Base-by-base conservation (phyloP, 2,888 invertebrate species). In the Lepidonotus clava region DNA sequence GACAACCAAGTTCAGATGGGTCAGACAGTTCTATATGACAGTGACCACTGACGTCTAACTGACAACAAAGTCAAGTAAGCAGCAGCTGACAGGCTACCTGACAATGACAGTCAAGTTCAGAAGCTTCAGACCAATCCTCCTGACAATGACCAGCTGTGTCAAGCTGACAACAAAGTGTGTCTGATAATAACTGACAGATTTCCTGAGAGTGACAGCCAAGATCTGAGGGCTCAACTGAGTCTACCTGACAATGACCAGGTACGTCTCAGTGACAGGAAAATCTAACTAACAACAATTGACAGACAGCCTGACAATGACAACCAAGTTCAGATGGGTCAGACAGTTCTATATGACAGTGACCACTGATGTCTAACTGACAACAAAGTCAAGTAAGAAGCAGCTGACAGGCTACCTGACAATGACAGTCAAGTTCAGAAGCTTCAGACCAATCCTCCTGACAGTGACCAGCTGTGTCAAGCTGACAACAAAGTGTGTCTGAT, bases 31-130 rank as follows among this genome's bases (percentile, higher is more conserved):
- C 46, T 18, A 46, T 18, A 46, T 66, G 66, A 66, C 66, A 66
- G 66, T 66, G 66, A 66, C 66, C 11, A 8, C 14, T 8, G 32
- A 14, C 8, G n/a, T 66, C 24, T 11, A 46, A 18, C 24, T 66
- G 66, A 66, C 66, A 66, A n/a, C 32, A 6, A 66, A 66, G 66
- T 66, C 66, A 66, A 66, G 66, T 66, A 66, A 66, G 8, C n/a
- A 28, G n/a, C 66, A 66, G 24, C 32, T 21, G 32, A 24, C 66
- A 24, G n/a, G n/a, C 24, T 14, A 11, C 66, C 66, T 66, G 66
- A 66, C 66, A 66, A n/a, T 66, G 66, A 66, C 66, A 8, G 66
- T 11, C 6, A 24, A 8, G 8, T 8, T 28, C n/a, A 66, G 32
- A 21, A 66, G 8, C 14, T 24, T 21, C n/a, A 14, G 66, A 8